Percentiles rank a stretch among this genome's conserved stretches.
Conservation (phyloP, 2,888 invertebrate species). For the Rhamnusium bicolor region DNA sequence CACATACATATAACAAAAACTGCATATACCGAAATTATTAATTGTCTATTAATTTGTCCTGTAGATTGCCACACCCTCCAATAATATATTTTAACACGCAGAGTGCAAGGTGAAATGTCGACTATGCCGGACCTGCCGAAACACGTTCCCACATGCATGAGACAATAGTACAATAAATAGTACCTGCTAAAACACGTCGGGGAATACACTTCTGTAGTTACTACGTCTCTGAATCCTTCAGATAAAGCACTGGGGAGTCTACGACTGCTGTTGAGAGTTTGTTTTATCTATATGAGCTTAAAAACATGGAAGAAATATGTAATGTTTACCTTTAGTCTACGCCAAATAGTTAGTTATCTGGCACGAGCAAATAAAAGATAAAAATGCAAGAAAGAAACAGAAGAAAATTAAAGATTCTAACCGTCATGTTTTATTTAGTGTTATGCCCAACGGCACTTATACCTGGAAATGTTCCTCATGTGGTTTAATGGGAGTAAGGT, state of each 20-base stretch:
- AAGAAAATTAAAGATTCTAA: conserved; percentile 19
- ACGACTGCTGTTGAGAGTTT: conserved; percentile 1
- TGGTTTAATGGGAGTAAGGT: background rate
- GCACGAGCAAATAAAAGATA: conserved; percentile 6
- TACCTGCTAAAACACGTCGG: background rate
- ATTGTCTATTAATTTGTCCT: background rate
- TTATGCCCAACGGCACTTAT: background rate
- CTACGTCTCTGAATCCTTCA: background rate
- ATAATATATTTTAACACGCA: background rate
- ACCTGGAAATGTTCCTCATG: conserved; percentile 1
- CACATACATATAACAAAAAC: too few relatives aligned
- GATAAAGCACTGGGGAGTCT: background rate
- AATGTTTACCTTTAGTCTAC: conserved; percentile 7
- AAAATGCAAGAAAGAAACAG: background rate
- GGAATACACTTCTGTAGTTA: background rate
- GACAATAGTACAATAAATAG: background rate
- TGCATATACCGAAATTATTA: too few relatives aligned
- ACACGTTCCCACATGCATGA: conserved; percentile 5
- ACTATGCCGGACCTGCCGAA: background rate
- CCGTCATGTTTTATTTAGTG: conserved; percentile 1
- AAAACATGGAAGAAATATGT: background rate
- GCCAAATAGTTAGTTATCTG: conserved; percentile 9
- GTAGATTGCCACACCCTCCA: background rate
- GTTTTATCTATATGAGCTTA: background rate
- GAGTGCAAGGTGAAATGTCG: background rate